Base-by-base conservation (phyloP, 1,140 invertebrate genomes). In the Subanguina moxae region DNA sequence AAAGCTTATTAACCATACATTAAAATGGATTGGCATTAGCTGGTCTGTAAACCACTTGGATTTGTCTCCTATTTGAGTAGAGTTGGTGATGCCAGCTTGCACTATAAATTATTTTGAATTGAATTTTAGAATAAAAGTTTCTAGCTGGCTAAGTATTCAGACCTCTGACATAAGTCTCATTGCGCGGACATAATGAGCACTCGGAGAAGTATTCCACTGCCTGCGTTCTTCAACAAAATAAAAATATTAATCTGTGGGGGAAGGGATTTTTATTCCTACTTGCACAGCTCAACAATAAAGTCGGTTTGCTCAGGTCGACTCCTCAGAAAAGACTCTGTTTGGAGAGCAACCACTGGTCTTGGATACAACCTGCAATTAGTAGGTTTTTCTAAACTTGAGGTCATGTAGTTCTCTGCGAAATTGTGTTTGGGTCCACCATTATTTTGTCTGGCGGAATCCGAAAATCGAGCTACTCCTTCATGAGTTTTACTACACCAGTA, bases 171-270 rank as follows among this genome's bases (percentile, higher is more conserved):
- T 97, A 98, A 7, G 94, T 93, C 30, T 97, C 92, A 86, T 99
- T 99, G 71, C 88, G 91, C 0, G 96, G 96, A 15, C 92, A 93
- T 0, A 99, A 84, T 0, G 91, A 92, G 92, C 94, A 98, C 84
- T 99, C 96, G 0, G 94, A 94, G 68, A 97, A 88, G 84, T 93
- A 99, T 83, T 99, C 95, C 1, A 98, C 94, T 8, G 95, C 94
- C 89, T 93, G 83, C 1, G 75, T 76, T 67, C 71, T 52, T n/a
- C n/a, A n/a, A n/a, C n/a, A 15, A 52, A 52, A 52, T 25, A 7
- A 7, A 21, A 25, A 52, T 45, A 15, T 52, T 15, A 52, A 52
- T 3, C 59, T 63, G 57, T n/a, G 25, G 0, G 42, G 17, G 25
- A 38, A 27, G 27, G 15, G 9, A 42, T 45, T 63, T 21, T 19